Evolutionary conservation across 2,888 invertebrate genomes (phyloP).

Genomic region (Brachyptera risi): DNA sequence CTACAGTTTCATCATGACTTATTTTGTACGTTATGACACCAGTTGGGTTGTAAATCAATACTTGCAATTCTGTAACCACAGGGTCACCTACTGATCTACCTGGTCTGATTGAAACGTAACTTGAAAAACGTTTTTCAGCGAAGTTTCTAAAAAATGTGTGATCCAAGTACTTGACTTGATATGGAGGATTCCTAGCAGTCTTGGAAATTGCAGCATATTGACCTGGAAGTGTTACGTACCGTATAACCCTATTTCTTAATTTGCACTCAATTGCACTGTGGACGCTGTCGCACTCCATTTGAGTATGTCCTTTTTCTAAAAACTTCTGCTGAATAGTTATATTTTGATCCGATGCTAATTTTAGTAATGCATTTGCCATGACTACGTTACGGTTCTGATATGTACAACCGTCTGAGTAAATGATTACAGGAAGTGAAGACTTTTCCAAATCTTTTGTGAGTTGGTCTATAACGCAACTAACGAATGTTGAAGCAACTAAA

Average conservation of each 20-base stretch:
- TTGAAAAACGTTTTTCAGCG: not conserved
- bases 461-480: slow-evolving; percentile 32
- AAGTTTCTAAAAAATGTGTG: slow-evolving; percentile 26
- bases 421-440: slow-evolving; percentile 32
- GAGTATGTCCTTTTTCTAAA: not conserved
- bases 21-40: slow-evolving; percentile 32
- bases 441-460: slow-evolving; percentile 18
- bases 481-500: slow-evolving; percentile 34
- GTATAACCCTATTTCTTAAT: slow-evolving; percentile 38
- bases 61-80: slow-evolving; percentile 32
- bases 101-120: not conserved
- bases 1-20: slow-evolving; percentile 5
- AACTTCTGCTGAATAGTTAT: slow-evolving; percentile 13
- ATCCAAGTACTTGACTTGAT: slow-evolving; percentile 28
- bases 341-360: slow-evolving; percentile 34
- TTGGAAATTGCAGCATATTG: slow-evolving; percentile 29
- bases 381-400: slow-evolving; percentile 37
- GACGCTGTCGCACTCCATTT: slow-evolving; percentile 39
- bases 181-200: slow-evolving; percentile 31
- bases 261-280: slow-evolving; percentile 41
- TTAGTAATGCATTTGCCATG: slow-evolving; percentile 38
- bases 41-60: slow-evolving; percentile 29
- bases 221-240: not conserved
- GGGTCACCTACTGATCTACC: not conserved
- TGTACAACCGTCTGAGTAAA: slow-evolving; percentile 38